Evolutionary conservation across 2,797 vertebrate genomes (phyloP).

Genomic region (Xiphophorus birchmanni): DNA sequence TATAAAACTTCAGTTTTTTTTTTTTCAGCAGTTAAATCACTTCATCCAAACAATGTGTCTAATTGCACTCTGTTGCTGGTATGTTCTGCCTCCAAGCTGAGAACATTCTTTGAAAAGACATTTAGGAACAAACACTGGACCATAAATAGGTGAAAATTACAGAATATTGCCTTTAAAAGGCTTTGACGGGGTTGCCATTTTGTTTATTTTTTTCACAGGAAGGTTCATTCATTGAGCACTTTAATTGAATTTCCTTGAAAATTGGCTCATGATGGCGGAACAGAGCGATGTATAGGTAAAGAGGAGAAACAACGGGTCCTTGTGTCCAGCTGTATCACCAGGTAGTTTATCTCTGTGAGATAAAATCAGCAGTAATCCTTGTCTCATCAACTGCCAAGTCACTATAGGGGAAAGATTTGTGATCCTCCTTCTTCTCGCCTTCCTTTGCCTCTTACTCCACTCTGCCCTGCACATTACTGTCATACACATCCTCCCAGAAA

Average conservation of each 20-base stretch:
- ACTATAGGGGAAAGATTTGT: conserved; percentile 21
- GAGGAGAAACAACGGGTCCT: conserved; percentile 21
- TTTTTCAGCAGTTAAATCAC: background rate
- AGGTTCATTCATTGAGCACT: background rate
- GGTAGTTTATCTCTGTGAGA: conserved; percentile 39
- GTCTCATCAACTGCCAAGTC: conserved; percentile 68
- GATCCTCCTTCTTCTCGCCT: background rate
- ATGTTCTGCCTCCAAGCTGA: background rate
- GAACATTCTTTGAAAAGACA: background rate
- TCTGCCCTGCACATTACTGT: background rate
- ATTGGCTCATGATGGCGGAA: background rate
- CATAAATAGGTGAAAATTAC: background rate
- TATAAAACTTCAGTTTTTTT: background rate
- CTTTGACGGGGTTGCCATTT: background rate
- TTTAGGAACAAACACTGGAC: background rate
- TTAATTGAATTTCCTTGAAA: background rate
- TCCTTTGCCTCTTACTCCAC: conserved; percentile 6
- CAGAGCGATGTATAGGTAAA: background rate
- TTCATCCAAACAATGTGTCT: background rate
- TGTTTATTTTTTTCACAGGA: background rate
- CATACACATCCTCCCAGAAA: conserved; percentile 1
- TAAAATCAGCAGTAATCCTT: conserved; percentile 50
- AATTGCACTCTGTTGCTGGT: background rate
- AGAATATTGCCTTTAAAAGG: background rate
- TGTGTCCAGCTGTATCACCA: conserved; percentile 34